Evolutionary conservation across 1,140 invertebrate genomes (phyloP), one percentile per base, ranked within the genome.

Genomic region (Drosophila paulistorum): DNA sequence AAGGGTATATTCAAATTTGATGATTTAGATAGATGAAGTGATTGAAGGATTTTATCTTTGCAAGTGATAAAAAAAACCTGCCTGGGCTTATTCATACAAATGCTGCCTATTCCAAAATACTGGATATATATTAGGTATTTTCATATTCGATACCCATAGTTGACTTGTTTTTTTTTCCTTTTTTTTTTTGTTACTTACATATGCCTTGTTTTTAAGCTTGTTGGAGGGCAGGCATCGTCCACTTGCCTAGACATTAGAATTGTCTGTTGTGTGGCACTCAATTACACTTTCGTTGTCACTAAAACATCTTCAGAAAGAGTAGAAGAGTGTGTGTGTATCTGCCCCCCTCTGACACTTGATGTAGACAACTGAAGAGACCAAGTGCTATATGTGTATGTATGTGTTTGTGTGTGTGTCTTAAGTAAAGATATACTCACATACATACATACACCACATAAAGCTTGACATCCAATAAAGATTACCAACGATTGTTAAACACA

Each of bases 401-500:
- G 30, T 7, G 6, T 30, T 54, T 72, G 74, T 37, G 59, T 72
- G 74, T 37, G 10, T 71, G 68, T 79, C 79, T 81, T 76, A 72
- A 71, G 79, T 77, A 59, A 30, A 48, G 45, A 73, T 48, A 58
- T 37, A 35, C n/a, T n/a, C 41, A 10, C 41, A 64, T 37, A 64
- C 39, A 64, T 41, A 60, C 11, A 20, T 17, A 20, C 45, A 42
- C 42, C 54, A 57, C 54, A 45, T 42, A 59, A 33, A 65, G 75
- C 82, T 76, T 79, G 82, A 86, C 82, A 86, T 87, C 83, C 83
- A 87, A 86, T 86, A 87, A 86, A 86, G 83, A 86, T 86, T 87
- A 87, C 79, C 79, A 77, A 86, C 79, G 83, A 86, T 86, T 87
- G 83, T 86, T 86, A 86, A 87, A 87, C 83, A 87, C 83, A 86